phyloP scores from a whole-genome alignment of 2,113 vertebrate genomes.

The Prochilodus magdalenae region DNA sequence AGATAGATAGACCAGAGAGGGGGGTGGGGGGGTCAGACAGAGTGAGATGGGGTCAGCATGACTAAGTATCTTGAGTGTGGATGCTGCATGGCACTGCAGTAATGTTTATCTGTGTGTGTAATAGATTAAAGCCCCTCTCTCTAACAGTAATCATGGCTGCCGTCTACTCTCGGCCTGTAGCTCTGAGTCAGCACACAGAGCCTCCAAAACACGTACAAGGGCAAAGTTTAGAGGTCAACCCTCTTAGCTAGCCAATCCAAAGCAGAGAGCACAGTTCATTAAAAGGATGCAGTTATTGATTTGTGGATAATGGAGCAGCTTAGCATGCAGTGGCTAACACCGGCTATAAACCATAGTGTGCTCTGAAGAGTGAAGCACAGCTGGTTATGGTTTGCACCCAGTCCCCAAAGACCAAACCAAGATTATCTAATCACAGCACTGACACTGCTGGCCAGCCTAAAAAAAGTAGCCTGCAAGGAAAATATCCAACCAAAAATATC shows the following conservation, averaged over 20 bases:
- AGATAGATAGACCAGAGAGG: background rate
- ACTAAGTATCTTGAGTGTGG: conserved; percentile 28
- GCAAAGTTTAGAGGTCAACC: conserved; percentile 43
- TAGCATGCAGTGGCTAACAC: conserved; percentile 22
- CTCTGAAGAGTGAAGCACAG: conserved; percentile 5
- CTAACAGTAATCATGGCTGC: conserved; percentile 3
- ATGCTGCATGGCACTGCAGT: background rate
- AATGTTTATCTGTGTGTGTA: background rate
- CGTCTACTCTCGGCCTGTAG: conserved; percentile 12
- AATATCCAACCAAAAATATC: too few relatives aligned
- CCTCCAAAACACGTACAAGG: background rate
- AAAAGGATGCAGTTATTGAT: conserved; percentile 44
- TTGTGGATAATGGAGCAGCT: conserved; percentile 32
- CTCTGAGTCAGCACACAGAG: conserved; percentile 13
- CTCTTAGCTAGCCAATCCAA: conserved; percentile 40
- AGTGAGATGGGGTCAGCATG: background rate
- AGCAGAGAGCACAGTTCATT: conserved; percentile 32
- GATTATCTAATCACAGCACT: conserved; percentile 5
- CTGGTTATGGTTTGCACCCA: background rate
- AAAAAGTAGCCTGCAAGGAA: background rate
- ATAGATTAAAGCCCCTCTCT: background rate
- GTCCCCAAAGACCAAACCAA: background rate
- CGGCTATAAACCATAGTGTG: background rate
- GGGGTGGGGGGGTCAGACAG: background rate
- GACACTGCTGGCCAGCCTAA: background rate